Evolutionary conservation across 1,140 invertebrate species (phyloP).

Genomic region (Drosophila bocqueti): DNA sequence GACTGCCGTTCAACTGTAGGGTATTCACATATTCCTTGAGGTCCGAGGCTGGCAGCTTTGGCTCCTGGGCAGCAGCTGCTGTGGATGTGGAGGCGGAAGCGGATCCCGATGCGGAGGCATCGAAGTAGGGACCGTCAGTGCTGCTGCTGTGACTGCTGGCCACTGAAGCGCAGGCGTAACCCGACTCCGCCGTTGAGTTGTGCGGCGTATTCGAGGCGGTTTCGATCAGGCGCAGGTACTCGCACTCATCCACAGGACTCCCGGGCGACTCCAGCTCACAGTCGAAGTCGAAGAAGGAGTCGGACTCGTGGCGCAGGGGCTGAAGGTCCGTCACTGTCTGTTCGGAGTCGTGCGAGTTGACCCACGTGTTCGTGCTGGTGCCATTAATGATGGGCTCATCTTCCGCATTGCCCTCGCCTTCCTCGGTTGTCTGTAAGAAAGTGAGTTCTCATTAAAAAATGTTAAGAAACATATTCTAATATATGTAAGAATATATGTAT

Average conservation of each 20-base stretch:
- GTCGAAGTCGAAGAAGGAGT: slow-evolving; percentile 87
- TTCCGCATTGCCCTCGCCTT: slow-evolving; percentile 61
- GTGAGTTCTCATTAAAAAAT: background rate
- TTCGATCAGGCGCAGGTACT: slow-evolving; percentile 85
- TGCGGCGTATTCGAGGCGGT: slow-evolving; percentile 85
- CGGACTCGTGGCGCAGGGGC: slow-evolving; percentile 86
- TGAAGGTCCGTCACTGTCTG: slow-evolving; percentile 82
- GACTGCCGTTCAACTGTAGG: slow-evolving; percentile 54
- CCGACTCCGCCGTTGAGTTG: slow-evolving; percentile 86
- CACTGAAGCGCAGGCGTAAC: slow-evolving; percentile 85
- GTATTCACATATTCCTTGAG: slow-evolving; percentile 41
- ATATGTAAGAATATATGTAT: too few species aligned
- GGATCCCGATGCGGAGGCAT: slow-evolving; percentile 72
- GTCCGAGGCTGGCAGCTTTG: slow-evolving; percentile 35
- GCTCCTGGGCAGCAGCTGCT: slow-evolving; percentile 25
- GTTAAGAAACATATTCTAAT: background rate
- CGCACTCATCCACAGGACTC: slow-evolving; percentile 88
- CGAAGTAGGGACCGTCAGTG: slow-evolving; percentile 86
- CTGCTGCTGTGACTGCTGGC: slow-evolving; percentile 82
- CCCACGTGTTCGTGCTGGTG: slow-evolving; percentile 74
- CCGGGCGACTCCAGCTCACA: slow-evolving; percentile 88
- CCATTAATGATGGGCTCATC: slow-evolving; percentile 83
- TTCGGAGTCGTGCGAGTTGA: slow-evolving; percentile 68
- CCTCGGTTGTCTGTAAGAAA: slow-evolving; percentile 67
- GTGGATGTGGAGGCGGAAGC: slow-evolving; percentile 48